Conservation (phyloP, 2,888 invertebrate genomes). For the Acrobasis repandana region DNA sequence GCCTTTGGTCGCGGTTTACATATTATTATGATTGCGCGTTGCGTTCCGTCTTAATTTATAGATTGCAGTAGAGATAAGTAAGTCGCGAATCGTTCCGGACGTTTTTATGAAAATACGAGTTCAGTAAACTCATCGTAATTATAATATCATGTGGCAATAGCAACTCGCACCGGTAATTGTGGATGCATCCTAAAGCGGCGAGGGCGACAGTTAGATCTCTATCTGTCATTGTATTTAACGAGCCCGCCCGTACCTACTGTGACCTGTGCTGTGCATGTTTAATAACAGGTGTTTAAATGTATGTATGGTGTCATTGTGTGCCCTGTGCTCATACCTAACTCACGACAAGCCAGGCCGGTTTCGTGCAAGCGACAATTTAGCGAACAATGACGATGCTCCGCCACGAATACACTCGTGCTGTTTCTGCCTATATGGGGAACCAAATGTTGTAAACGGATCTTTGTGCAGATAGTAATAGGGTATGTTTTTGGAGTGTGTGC, state of each 20-base stretch:
- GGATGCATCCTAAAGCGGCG: slow-evolving; percentile 68
- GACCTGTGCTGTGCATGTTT: slow-evolving; percentile 74
- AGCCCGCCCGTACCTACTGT: slow-evolving; percentile 65
- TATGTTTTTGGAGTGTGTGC: slow-evolving; percentile 39
- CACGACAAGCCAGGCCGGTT: slow-evolving; percentile 79
- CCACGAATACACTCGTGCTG: slow-evolving; percentile 75
- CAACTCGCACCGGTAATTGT: slow-evolving; percentile 55
- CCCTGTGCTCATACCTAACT: slow-evolving; percentile 70
- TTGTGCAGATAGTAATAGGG: slow-evolving; percentile 40
- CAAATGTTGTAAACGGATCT: slow-evolving; percentile 39
- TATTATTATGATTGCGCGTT: slow-evolving; percentile 36
- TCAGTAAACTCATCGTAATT: slow-evolving; percentile 58
- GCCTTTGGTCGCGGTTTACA: slow-evolving; percentile 42
- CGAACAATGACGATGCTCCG: slow-evolving; percentile 81
- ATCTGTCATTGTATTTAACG: slow-evolving; percentile 77
- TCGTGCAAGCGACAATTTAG: slow-evolving; percentile 82
- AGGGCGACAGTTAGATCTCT: slow-evolving; percentile 65
- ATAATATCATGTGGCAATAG: slow-evolving; percentile 56
- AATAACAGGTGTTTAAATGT: slow-evolving; percentile 82
- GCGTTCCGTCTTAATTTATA: slow-evolving; percentile 38
- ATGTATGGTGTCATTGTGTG: slow-evolving; percentile 76
- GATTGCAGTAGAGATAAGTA: slow-evolving; percentile 39
- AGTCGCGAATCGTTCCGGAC: slow-evolving; percentile 40
- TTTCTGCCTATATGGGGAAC: slow-evolving; percentile 64
- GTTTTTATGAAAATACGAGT: slow-evolving; percentile 45